Conservation (phyloP, 2,888 invertebrate genomes). For the Galerucella pusilla region DNA sequence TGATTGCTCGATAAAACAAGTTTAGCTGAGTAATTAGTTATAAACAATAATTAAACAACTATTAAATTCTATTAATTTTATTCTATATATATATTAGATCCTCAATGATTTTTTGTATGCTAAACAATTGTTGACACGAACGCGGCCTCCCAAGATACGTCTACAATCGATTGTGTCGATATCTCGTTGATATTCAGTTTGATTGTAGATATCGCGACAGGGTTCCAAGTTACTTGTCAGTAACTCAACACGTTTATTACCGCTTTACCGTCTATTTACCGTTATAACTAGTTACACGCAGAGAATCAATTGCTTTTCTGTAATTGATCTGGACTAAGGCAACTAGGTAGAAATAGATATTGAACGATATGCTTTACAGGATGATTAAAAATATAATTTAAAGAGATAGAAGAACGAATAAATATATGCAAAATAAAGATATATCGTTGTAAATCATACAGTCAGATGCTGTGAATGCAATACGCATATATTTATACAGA, state of each 20-base stretch:
- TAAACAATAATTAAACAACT: too few relatives aligned
- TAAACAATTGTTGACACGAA: constrained; percentile 33
- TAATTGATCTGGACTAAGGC: constrained; percentile 34
- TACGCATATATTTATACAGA: too few relatives aligned
- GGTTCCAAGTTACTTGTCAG: constrained; percentile 56
- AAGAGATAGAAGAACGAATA: not conserved
- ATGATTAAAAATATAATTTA: constrained; percentile 7
- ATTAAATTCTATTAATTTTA: not conserved
- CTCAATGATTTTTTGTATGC: constrained; percentile 21
- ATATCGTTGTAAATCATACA: too few relatives aligned
- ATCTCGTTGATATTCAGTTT: constrained; percentile 46
- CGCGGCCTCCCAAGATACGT: constrained; percentile 40
- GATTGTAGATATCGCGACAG: constrained; percentile 55
- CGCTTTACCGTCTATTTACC: constrained; percentile 47
- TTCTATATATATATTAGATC: constrained; percentile 5
- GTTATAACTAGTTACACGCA: constrained; percentile 44
- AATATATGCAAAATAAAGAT: not conserved
- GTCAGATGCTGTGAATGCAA: too few relatives aligned
- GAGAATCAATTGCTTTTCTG: constrained; percentile 33
- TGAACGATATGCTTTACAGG: not conserved
- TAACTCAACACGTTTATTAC: constrained; percentile 57
- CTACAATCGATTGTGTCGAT: constrained; percentile 46
- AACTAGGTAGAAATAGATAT: not conserved
- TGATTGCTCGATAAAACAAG: too few relatives aligned
- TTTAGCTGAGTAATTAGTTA: too few relatives aligned